Percentiles rank a stretch among this genome's conserved stretches.
Conservation (phyloP, 2,888 invertebrate species). For the Amphipoea oculea region DNA sequence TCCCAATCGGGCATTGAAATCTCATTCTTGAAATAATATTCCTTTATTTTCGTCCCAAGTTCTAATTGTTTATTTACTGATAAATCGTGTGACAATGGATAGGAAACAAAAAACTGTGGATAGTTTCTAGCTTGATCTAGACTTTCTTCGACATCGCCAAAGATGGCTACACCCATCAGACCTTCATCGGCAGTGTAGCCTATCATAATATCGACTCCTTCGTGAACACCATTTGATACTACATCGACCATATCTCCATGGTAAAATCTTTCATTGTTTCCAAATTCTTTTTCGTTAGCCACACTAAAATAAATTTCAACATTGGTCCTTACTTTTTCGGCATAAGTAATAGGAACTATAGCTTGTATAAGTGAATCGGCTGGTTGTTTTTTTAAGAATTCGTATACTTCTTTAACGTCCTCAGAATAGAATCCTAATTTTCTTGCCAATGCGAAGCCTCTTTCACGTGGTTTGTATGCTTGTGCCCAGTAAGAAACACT, state of each 20-base stretch:
- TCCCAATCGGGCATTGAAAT: conserved; percentile 62
- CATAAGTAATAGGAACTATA: conserved; percentile 58
- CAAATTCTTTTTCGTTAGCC: conserved; percentile 73
- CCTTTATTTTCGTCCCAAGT: conserved; percentile 65
- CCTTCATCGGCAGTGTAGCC: conserved; percentile 93
- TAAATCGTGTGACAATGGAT: conserved; percentile 52
- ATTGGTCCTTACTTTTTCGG: conserved; percentile 53
- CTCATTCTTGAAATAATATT: conserved; percentile 65
- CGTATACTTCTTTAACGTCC: conserved; percentile 67
- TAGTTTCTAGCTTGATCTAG: conserved; percentile 41
- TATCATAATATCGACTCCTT: conserved; percentile 91
- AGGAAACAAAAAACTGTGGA: conserved; percentile 63
- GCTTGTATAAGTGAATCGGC: conserved; percentile 56
- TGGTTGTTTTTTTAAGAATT: conserved; percentile 71
- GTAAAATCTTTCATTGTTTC: conserved; percentile 72
- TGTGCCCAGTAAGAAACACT: conserved; percentile 90
- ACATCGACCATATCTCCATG: conserved; percentile 75
- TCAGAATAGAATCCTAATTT: conserved; percentile 71
- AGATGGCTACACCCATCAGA: conserved; percentile 49
- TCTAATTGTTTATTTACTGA: conserved; percentile 61
- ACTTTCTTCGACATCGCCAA: conserved; percentile 21
- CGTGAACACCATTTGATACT: conserved; percentile 85
- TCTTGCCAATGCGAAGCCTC: conserved; percentile 72
- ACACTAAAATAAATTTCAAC: conserved; percentile 63
- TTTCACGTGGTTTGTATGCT: conserved; percentile 84